These are phyloP conservation scores for Drosophila kikkawai DNA, from an alignment of 1,140 invertebrate species.

Conservation along the genomic window DNA sequence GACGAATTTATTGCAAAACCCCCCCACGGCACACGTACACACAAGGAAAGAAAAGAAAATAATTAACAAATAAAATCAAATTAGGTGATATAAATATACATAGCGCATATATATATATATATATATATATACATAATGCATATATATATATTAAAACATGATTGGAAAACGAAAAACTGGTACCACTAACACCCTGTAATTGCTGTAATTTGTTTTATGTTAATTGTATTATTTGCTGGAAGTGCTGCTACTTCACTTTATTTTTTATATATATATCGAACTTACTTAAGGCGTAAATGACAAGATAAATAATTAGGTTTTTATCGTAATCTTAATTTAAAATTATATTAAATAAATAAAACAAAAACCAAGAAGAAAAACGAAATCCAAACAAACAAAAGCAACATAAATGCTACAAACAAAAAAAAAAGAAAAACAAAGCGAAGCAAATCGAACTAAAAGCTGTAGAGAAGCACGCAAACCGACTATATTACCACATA, in stretches of 20 bases:
- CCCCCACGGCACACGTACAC: not conserved
- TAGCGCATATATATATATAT: constrained; percentile 43
- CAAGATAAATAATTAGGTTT: constrained; percentile 78
- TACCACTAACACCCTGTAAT: constrained; percentile 36
- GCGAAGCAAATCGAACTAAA: constrained; percentile 60
- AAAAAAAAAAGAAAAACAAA: constrained; percentile 25
- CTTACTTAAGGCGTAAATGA: constrained; percentile 80
- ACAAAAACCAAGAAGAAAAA: constrained; percentile 41
- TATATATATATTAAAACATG: constrained; percentile 13
- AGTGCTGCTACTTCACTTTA: constrained; percentile 76
- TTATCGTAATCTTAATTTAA: constrained; percentile 80
- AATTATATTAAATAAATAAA: constrained; percentile 69
- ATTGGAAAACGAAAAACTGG: constrained; percentile 19
- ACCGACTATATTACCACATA: constrained; percentile 48
- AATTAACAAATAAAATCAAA: constrained; percentile 48
- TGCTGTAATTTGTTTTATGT: constrained; percentile 76
- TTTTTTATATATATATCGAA: constrained; percentile 62
- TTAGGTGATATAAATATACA: constrained; percentile 52
- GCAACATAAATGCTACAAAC: constrained; percentile 33
- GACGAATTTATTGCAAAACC: constrained; percentile 1
- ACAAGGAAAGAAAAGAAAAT: constrained; percentile 21
- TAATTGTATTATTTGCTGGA: constrained; percentile 78
- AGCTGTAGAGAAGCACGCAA: constrained; percentile 69
- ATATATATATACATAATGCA: constrained; percentile 24
- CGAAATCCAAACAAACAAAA: constrained; percentile 35